Evolutionary conservation across 2,888 invertebrate species (phyloP).

Genomic region (Drosophila lacicola): DNA sequence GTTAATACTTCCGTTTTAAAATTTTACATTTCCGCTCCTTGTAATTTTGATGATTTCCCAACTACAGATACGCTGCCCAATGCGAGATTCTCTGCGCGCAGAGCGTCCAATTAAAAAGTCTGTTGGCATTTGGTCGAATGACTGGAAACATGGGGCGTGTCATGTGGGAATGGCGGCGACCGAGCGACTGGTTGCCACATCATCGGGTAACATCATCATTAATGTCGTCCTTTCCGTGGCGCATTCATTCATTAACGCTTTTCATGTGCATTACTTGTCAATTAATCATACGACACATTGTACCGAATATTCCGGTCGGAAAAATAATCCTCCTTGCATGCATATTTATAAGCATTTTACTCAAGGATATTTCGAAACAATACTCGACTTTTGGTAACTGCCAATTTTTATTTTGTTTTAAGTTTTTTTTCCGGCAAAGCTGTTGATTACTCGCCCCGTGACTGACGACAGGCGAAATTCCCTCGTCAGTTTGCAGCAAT

Average conservation of each 20-base stretch:
- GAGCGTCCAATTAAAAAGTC: conserved; percentile 58
- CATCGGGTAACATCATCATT: conserved; percentile 26
- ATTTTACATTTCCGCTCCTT: conserved; percentile 55
- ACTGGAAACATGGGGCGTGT: conserved; percentile 19
- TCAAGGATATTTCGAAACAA: conserved; percentile 4
- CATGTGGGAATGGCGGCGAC: neutral
- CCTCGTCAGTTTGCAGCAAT: conserved; percentile 11
- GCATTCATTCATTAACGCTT: conserved; percentile 24
- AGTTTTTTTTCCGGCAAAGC: conserved; percentile 2
- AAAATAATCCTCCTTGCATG: neutral
- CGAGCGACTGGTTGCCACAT: neutral
- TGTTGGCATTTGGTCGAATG: conserved; percentile 36
- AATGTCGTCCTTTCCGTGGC: conserved; percentile 18
- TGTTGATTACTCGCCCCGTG: conserved; percentile 9
- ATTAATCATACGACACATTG: conserved; percentile 44
- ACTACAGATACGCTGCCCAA: conserved; percentile 37
- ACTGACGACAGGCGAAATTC: neutral
- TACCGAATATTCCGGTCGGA: neutral
- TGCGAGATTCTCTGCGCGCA: conserved; percentile 20
- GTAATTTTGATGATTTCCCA: conserved; percentile 55
- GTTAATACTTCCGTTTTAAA: conserved; percentile 68
- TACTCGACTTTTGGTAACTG: neutral
- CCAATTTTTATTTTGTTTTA: neutral
- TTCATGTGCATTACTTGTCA: conserved; percentile 31
- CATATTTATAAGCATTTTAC: neutral